Conservation (phyloP, 2,888 invertebrate genomes). For the Abrostola tripartita region DNA sequence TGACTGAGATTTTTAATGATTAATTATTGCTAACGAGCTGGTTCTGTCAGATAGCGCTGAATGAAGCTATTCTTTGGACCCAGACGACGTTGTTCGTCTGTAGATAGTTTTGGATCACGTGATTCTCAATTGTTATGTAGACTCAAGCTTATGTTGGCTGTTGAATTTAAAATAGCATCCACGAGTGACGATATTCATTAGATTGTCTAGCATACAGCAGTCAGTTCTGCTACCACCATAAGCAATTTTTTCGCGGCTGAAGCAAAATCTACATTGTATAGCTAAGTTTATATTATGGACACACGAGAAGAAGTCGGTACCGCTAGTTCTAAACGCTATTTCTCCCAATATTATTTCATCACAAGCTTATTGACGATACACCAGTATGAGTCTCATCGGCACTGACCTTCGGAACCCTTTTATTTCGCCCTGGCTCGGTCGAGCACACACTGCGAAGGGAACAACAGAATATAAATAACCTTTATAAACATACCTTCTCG, state of each 20-base stretch:
- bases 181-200: no score
- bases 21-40: conserved; percentile 52
- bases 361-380: conserved; percentile 25
- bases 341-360: conserved; percentile 30
- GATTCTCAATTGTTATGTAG: conserved; percentile 12
- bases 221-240: no score
- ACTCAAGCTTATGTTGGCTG: neutral
- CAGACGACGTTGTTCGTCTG: conserved; percentile 7
- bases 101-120: conserved; percentile 22
- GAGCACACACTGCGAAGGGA: conserved; percentile 23
- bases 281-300: no score
- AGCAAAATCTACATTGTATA: no score
- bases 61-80: conserved; percentile 28
- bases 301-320: no score
- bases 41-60: conserved; percentile 27
- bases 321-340: no score
- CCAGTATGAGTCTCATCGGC: conserved; percentile 16
- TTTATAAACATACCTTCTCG: conserved; percentile 12
- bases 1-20: conserved; percentile 43
- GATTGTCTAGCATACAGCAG: no score
- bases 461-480: conserved; percentile 23
- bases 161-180: neutral
- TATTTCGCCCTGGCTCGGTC: conserved; percentile 30
- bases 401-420: conserved; percentile 49
- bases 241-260: no score